phyloP scores from a whole-genome alignment of 92 coral and sea anemone genomes.

The Pocillopora grandis region DNA sequence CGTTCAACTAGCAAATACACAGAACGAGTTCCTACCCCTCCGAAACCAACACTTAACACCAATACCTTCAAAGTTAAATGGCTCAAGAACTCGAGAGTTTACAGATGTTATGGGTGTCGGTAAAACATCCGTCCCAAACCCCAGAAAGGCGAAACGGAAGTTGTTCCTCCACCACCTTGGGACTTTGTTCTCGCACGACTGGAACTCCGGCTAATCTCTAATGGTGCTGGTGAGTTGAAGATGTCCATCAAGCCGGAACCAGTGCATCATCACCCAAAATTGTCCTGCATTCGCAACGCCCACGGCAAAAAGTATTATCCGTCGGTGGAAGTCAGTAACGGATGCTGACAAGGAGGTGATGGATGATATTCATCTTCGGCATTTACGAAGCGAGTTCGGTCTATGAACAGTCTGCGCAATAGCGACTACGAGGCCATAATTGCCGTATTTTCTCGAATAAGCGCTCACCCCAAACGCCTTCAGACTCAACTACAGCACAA shows the following conservation, averaged over 20 bases:
- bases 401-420: too few species aligned
- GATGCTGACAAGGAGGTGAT: too few species aligned
- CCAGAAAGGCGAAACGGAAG: slow-evolving; percentile 25
- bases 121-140: slow-evolving; percentile 54
- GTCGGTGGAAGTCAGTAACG: too few species aligned
- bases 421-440: too few species aligned
- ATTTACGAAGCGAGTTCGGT: too few species aligned
- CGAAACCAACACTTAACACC: slow-evolving; percentile 26
- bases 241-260: slow-evolving; percentile 46
- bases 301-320: too few species aligned
- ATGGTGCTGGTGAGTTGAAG: slow-evolving; percentile 32
- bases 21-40: slow-evolving; percentile 13
- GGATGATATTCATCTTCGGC: too few species aligned
- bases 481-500: too few species aligned
- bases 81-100: slow-evolving; percentile 30
- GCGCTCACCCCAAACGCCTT: too few species aligned
- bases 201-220: slow-evolving; percentile 34
- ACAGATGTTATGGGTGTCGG: slow-evolving; percentile 51
- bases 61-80: slow-evolving; percentile 52
- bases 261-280: too few species aligned
- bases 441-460: too few species aligned
- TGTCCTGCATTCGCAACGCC: too few species aligned
- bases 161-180: slow-evolving; percentile 61
- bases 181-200: slow-evolving; percentile 22
- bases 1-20: slow-evolving; percentile 24